Evolutionary conservation across 2,113 vertebrate genomes (phyloP).

Genomic region (Caretta caretta): DNA sequence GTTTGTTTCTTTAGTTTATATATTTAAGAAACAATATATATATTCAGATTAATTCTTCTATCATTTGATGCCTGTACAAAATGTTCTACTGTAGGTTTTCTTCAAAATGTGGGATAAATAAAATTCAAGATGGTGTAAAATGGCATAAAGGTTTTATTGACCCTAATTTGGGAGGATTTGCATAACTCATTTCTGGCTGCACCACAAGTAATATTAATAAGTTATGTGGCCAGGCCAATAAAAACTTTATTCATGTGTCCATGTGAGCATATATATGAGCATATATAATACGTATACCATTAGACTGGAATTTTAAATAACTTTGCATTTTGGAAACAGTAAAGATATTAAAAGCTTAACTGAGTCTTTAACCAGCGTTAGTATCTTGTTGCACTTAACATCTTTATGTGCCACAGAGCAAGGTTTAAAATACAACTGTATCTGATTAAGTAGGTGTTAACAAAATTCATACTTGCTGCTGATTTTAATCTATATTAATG

Average conservation of each 20-base stretch:
- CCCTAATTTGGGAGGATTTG: constrained; percentile 23
- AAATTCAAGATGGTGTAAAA: not conserved
- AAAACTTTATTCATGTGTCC: not conserved
- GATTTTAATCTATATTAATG: constrained; percentile 48
- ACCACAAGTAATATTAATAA: not conserved
- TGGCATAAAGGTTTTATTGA: not conserved
- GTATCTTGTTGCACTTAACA: constrained; percentile 1
- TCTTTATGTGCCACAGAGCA: not conserved
- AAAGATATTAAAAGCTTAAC: not conserved
- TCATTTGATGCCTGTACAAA: constrained; percentile 54
- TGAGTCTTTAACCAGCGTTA: not conserved
- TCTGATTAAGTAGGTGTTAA: constrained; percentile 50
- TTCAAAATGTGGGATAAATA: constrained; percentile 50
- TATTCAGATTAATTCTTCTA: constrained; percentile 49
- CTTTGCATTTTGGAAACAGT: not conserved
- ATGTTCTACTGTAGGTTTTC: constrained; percentile 37
- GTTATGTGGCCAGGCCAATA: not conserved
- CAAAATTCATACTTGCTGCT: constrained; percentile 60
- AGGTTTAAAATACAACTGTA: constrained; percentile 13
- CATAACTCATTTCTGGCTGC: not conserved
- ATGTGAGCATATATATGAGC: fast-evolving
- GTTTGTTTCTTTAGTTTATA: constrained; percentile 61
- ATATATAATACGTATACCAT: not conserved
- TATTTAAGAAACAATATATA: constrained; percentile 30
- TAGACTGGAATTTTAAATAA: not conserved